phyloP scores from a whole-genome alignment of 2,113 vertebrate species.

The Indicator maculatus region DNA sequence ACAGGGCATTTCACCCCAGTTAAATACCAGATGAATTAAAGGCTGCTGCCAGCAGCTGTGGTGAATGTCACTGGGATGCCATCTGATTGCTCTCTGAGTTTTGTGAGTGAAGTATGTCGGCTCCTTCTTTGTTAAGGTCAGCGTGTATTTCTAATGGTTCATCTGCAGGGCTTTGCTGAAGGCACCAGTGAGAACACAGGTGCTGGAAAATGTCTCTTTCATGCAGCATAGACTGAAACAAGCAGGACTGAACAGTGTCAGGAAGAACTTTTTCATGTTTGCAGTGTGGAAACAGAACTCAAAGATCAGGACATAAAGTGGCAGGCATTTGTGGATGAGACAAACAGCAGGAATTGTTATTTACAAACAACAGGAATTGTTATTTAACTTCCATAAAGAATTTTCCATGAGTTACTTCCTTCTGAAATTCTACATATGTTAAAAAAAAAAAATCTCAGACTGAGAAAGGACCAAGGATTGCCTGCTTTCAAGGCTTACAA shows the following conservation, averaged over 20 bases:
- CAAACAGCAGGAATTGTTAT: background rate
- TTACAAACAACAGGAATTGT: background rate
- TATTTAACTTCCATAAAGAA: background rate
- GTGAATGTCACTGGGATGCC: conserved; percentile 80
- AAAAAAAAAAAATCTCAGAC: background rate
- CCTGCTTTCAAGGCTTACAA: background rate
- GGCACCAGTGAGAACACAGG: conserved; percentile 69
- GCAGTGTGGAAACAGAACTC: background rate
- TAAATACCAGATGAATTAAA: conserved; percentile 84
- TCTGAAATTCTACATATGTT: background rate
- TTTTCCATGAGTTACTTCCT: background rate
- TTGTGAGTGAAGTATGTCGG: conserved; percentile 77
- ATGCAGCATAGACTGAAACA: conserved; percentile 24
- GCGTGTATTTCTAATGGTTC: conserved; percentile 77
- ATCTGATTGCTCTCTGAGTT: conserved; percentile 72
- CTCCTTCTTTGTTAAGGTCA: conserved; percentile 76
- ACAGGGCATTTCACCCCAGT: conserved; percentile 74
- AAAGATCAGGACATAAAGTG: background rate
- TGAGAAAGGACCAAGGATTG: background rate
- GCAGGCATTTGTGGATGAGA: background rate
- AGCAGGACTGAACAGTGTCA: conserved; percentile 34
- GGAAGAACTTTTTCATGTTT: conserved; percentile 21
- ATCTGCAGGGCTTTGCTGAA: conserved; percentile 75
- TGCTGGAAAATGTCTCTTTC: conserved; percentile 73
- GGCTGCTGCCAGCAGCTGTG: conserved; percentile 75